Base-by-base conservation (phyloP, 2,797 vertebrate genomes). In the Adrianichthys oophorus region DNA sequence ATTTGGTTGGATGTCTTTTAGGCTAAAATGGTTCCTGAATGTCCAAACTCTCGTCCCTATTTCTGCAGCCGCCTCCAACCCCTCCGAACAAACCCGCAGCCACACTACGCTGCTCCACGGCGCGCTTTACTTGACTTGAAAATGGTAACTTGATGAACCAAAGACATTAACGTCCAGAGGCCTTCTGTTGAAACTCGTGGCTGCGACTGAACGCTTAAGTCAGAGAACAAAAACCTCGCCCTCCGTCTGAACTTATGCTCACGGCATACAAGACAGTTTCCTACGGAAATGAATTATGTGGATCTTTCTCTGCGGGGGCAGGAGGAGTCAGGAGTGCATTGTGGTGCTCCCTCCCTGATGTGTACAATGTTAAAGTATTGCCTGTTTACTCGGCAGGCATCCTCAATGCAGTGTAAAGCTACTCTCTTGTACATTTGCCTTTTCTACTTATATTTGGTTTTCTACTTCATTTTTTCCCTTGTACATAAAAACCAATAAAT, bases 401-500 rank as follows among this genome's bases (percentile, higher is more conserved):
- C 57, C 66, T 89, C 82, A 83, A 83, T 86, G 88, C 89, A 90
- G 85, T 92, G 87, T 91, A 91, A 83, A 93, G 80, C 87, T 69
- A 56, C 75, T 76, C 68, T 87, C 83, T 87, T 91, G 90, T 91
- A 93, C 85, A 86, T 88, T 90, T 74, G 63, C 65, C 79, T 91
- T 93, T 92, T 92, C 87, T 92, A 92, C 85, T 89, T 76, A 78
- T 83, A 69, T 86, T 86, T 83, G 70, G 61, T 89, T 90, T 90
- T 90, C 81, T 90, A 87, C 86, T 87, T 74, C 61, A 68, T 82
- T 70, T 81, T 70, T 74, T 68, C 16, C 52, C 85, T 82, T 93
- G 91, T 93, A 91, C 70, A 93, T 88, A 92, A 83, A 88, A 71
- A 92, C 68, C 85, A 93, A 93, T 92, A 92, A 92, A 92, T 93